A percentile compares a stretch with the other conserved stretches of the same genome.
phyloP scores from a whole-genome alignment of 2,888 invertebrate species.

The Strigamia crassipes region DNA sequence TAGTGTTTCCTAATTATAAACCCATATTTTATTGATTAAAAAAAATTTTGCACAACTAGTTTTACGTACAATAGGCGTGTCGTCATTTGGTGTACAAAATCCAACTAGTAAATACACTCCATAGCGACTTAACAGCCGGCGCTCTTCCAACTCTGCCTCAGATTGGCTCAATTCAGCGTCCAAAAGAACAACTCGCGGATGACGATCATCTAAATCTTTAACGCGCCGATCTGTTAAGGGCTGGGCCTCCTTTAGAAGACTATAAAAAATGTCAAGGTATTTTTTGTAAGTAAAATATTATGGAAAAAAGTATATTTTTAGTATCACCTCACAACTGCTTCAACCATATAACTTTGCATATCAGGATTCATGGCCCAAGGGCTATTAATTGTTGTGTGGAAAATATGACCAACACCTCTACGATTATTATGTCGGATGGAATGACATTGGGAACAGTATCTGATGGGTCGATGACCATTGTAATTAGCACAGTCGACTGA shows the following conservation, averaged over 20 bases:
- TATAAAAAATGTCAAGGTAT: constrained; percentile 52
- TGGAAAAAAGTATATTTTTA: background rate
- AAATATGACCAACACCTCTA: constrained; percentile 86
- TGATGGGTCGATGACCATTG: constrained; percentile 94
- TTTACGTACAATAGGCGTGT: constrained; percentile 59
- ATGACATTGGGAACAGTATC: constrained; percentile 89
- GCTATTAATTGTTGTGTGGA: constrained; percentile 81
- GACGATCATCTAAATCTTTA: constrained; percentile 59
- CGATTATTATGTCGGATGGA: constrained; percentile 84
- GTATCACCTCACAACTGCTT: constrained; percentile 85
- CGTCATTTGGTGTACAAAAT: constrained; percentile 66
- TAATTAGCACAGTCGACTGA: constrained; percentile 95
- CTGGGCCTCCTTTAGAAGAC: constrained; percentile 87
- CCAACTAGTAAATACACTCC: constrained; percentile 98
- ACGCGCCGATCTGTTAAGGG: constrained; percentile 69
- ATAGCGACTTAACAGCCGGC: constrained; percentile 87
- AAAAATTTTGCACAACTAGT: background rate
- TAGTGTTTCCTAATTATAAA: constrained; percentile 63
- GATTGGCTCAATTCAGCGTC: constrained; percentile 54
- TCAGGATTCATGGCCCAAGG: constrained; percentile 89
- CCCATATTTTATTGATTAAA: background rate
- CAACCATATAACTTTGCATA: constrained; percentile 90
- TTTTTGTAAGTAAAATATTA: background rate
- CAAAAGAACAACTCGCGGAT: constrained; percentile 50
- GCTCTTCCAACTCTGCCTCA: constrained; percentile 79